Percentiles rank a stretch among this genome's conserved stretches.
Evolutionary conservation across 64 coral and sea anemone species (phyloP).

Genomic region (Porites lutea): DNA sequence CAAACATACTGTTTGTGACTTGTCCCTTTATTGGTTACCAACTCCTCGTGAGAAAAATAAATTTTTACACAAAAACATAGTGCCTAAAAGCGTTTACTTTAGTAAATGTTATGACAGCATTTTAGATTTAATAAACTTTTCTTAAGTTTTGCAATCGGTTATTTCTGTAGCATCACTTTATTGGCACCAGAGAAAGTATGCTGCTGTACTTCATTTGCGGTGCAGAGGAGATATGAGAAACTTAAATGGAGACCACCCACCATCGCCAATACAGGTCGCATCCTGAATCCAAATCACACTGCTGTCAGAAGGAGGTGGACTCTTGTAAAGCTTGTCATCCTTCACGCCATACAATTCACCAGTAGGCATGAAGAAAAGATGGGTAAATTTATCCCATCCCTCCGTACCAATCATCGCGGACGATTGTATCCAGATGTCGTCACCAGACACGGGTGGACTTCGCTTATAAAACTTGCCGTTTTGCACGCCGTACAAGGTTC

Average conservation of each 20-base stretch:
- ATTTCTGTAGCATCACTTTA: no score
- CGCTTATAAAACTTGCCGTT: not conserved
- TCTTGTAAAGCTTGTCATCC: not conserved
- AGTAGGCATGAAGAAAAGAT: not conserved
- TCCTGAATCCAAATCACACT: not conserved
- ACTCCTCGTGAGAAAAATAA: no score
- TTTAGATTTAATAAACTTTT: no score
- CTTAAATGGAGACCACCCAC: not conserved
- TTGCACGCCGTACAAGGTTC: slow-evolving; percentile 1
- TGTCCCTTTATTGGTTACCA: no score
- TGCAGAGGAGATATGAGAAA: slow-evolving; percentile 3
- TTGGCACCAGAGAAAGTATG: no score
- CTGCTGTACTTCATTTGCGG: not conserved
- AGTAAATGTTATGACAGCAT: no score
- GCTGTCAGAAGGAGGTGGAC: not conserved
- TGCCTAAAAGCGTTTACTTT: no score
- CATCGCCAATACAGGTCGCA: not conserved
- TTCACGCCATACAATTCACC: not conserved
- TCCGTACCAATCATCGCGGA: not conserved
- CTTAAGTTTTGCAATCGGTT: no score
- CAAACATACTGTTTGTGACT: no score
- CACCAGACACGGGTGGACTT: not conserved
- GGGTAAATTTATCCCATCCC: not conserved
- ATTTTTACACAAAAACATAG: no score
- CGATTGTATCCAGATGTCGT: not conserved